Evolutionary conservation across 2,797 vertebrate genomes (phyloP).

Genomic region (Mormyrops boulengeri): DNA sequence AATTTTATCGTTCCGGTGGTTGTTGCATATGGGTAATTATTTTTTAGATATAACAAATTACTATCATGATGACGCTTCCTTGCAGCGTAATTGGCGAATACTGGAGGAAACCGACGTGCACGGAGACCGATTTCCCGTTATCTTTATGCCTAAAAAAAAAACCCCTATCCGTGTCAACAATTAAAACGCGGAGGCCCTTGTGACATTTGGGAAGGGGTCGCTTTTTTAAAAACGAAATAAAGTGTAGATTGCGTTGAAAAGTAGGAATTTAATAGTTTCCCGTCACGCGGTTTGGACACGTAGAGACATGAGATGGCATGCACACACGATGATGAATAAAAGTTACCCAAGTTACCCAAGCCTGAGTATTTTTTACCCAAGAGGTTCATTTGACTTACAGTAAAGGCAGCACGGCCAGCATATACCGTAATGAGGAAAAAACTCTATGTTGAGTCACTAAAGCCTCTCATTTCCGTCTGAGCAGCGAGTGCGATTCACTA

Average conservation of each 20-base stretch:
- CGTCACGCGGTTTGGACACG: neutral
- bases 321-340: neutral
- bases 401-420: neutral
- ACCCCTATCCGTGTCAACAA: neutral
- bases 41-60: neutral
- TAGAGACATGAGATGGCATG: neutral
- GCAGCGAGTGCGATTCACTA: neutral
- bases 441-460: neutral
- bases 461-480: neutral
- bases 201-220: neutral
- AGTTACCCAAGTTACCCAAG: neutral
- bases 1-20: neutral
- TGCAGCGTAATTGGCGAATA: neutral
- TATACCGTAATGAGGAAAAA: neutral
- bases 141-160: neutral
- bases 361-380: neutral
- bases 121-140: neutral
- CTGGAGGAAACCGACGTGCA: neutral
- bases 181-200: neutral
- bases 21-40: neutral
- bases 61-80: neutral
- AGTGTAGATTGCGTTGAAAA: neutral
- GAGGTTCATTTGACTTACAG: neutral
- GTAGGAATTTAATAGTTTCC: neutral
- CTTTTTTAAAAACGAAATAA: neutral